Evolutionary conservation across 1,140 invertebrate genomes (phyloP), one percentile per base, ranked within the genome.

Genomic region (Pteromalus puparum): DNA sequence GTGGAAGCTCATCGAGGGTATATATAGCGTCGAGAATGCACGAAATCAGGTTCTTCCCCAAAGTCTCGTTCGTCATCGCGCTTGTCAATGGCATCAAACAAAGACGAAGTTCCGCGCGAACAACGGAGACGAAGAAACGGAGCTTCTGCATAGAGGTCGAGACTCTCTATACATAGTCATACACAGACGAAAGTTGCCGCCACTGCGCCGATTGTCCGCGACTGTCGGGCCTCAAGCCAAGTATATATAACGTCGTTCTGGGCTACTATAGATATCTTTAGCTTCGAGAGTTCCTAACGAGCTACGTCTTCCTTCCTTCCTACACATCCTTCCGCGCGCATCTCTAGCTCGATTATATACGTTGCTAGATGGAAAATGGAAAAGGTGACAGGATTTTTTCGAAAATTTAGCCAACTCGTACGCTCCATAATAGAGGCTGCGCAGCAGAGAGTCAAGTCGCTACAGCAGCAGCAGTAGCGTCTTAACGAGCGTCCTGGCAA

Each of bases 161-260:
- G 9, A 26, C 53, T 28, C 6, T 61, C 53, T 18, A 0, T 61
- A 18, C 18, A 61, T 61, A 61, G 6, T 4, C 18, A 61, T 21
- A 9, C 4, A n/a, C 85, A 87, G 86, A 79, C 86, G 85, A 92
- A 91, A 91, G 90, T 91, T 92, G 75, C 85, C 78, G 82, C 88
- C 81, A 86, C 86, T n/a, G n/a, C 80, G 87, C 86, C 82, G 85
- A 88, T 90, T 84, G 68, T 79, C 82, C 76, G 79, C 85, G 53
- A 21, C 53, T 61, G n/a, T n/a, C 6, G 53, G 21, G 21, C 53
- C 53, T n/a, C n/a, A 0, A 61, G 21, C 53, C 21, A 61, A 61
- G 53, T n/a, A n/a, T 87, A 89, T 61, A 61, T 87, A 90, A 90
- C 7, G 76, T n/a, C n/a, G n/a, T n/a, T n/a, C 12, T 24, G 10